These are phyloP conservation scores for Agriopis aurantiaria DNA, from an alignment of 2,888 invertebrate genomes.

Conservation along the genomic window DNA sequence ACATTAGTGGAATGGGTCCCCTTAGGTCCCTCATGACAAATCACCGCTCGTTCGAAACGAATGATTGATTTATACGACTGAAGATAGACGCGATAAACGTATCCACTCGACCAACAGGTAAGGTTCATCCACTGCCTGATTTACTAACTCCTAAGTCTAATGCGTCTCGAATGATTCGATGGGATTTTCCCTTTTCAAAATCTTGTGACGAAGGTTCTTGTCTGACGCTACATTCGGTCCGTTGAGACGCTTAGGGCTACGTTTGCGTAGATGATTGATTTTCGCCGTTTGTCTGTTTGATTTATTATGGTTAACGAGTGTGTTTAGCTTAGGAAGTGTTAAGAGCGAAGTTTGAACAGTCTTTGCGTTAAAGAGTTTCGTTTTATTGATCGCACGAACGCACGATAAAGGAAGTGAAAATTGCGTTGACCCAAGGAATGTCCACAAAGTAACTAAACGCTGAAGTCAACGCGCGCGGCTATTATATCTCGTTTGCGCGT, in stretches of 20 bases:
- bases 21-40: slow-evolving; percentile 68
- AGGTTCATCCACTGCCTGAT: slow-evolving; percentile 72
- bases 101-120: slow-evolving; percentile 71
- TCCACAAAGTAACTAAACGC: too few species aligned
- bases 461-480: too few species aligned
- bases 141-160: slow-evolving; percentile 73
- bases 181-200: slow-evolving; percentile 79
- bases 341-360: slow-evolving; percentile 6
- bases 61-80: slow-evolving; percentile 80
- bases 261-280: slow-evolving; percentile 72
- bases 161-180: slow-evolving; percentile 70
- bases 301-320: slow-evolving; percentile 57
- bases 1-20: slow-evolving; percentile 55
- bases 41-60: slow-evolving; percentile 73
- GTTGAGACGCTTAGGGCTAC: slow-evolving; percentile 61
- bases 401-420: too few species aligned
- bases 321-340: slow-evolving; percentile 24
- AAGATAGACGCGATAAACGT: slow-evolving; percentile 43
- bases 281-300: slow-evolving; percentile 53
- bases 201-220: slow-evolving; percentile 71
- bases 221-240: slow-evolving; percentile 53
- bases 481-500: too few species aligned
- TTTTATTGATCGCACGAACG: neutral
- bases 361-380: neutral
- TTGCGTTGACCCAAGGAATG: too few species aligned